Evolutionary conservation across 2,113 vertebrate genomes (phyloP).

Genomic region (Catharus bicknelli): DNA sequence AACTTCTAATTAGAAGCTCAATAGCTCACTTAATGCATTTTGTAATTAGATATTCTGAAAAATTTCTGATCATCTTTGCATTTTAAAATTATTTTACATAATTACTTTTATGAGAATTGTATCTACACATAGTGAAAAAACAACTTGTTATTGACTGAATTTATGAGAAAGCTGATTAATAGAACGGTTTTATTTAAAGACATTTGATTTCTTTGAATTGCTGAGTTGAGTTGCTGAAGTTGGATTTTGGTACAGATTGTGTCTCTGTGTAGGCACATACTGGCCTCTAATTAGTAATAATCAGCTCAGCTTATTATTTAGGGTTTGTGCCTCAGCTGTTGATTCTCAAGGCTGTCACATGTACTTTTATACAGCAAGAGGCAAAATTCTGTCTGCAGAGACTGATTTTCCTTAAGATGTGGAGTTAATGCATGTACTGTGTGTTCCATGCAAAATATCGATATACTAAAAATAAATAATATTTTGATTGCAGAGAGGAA

Average conservation of each 20-base stretch:
- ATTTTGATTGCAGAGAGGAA: not conserved
- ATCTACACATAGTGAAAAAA: not conserved
- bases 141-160: not conserved
- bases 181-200: not conserved
- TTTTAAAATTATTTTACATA: not conserved
- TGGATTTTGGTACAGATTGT: not conserved
- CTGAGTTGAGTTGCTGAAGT: not conserved
- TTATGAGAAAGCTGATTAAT: not conserved
- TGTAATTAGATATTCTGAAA: not conserved
- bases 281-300: not conserved
- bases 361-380: not conserved
- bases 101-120: not conserved
- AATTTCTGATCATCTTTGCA: not conserved
- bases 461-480: not conserved
- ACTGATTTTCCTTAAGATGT: not conserved
- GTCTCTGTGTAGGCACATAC: not conserved
- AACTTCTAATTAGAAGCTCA: not conserved
- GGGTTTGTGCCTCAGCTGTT: not conserved
- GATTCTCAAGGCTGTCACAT: not conserved
- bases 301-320: not conserved
- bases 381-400: not conserved
- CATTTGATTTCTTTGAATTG: not conserved
- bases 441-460: not conserved
- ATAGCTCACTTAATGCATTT: not conserved
- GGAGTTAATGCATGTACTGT: rapidly evolving